A percentile compares a stretch with the other conserved stretches of the same genome.
phyloP scores from a whole-genome alignment of 2,888 invertebrate genomes.

The Ormyrus thymus region DNA sequence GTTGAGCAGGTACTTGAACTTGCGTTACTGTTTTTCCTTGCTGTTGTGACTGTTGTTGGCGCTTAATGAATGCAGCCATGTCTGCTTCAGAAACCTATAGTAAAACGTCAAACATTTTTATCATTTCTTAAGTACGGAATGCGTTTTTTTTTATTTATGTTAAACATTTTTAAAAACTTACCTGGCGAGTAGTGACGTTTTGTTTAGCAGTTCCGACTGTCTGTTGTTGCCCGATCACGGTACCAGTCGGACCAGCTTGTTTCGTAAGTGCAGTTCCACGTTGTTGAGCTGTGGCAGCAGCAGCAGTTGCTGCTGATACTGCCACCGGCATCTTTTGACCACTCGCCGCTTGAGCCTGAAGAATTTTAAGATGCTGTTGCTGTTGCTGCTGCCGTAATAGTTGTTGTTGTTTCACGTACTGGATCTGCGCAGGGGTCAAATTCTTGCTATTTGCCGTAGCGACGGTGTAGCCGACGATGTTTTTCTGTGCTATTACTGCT shows the following conservation, averaged over 20 bases:
- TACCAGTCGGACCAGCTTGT: slow-evolving; percentile 57
- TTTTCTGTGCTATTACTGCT: slow-evolving; percentile 64
- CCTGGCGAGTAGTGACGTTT: slow-evolving; percentile 49
- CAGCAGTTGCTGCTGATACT: slow-evolving; percentile 67
- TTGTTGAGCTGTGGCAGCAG: slow-evolving; percentile 66
- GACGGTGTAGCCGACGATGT: slow-evolving; percentile 76
- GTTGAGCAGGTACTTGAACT: slow-evolving; percentile 69
- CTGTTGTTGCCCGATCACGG: slow-evolving; percentile 55
- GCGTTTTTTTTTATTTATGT: neutral
- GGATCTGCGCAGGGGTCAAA: slow-evolving; percentile 77
- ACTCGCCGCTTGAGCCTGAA: slow-evolving; percentile 68
- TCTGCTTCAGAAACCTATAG: slow-evolving; percentile 77
- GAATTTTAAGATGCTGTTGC: slow-evolving; percentile 66
- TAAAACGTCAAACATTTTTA: no score
- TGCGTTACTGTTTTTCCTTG: slow-evolving; percentile 74
- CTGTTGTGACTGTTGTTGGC: slow-evolving; percentile 73
- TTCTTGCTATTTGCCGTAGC: slow-evolving; percentile 76
- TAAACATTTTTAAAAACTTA: slow-evolving; percentile 51
- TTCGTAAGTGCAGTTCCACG: slow-evolving; percentile 69
- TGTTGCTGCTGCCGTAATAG: slow-evolving; percentile 73
- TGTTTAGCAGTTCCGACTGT: slow-evolving; percentile 36
- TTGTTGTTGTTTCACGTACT: slow-evolving; percentile 81
- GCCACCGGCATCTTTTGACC: slow-evolving; percentile 73
- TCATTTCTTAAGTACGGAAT: no score
- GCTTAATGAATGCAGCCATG: slow-evolving; percentile 78